phyloP scores from a whole-genome alignment of 2,113 vertebrate species.

The Scalopus aquaticus region DNA sequence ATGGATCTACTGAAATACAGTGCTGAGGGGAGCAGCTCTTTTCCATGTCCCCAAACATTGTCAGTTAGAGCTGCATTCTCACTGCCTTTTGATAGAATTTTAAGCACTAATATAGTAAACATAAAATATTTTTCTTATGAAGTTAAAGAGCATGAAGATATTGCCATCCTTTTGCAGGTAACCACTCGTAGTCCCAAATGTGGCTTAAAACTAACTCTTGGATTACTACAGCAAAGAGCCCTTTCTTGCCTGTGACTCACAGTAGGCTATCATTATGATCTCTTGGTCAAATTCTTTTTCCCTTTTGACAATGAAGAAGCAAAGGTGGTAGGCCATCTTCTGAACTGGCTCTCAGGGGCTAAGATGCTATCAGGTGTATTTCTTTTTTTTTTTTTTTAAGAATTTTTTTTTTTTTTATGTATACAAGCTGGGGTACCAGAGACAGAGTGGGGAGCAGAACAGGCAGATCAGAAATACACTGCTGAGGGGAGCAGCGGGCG shows the following conservation, averaged over 20 bases:
- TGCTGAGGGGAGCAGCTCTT: too few species aligned
- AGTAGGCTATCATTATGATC: background rate
- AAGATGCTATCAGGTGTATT: accelerated
- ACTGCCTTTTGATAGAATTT: background rate
- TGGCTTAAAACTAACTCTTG: background rate
- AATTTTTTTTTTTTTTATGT: too few species aligned
- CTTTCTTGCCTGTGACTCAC: background rate
- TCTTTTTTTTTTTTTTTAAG: too few species aligned
- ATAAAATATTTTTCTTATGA: background rate
- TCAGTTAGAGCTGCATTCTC: background rate
- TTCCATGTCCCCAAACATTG: background rate
- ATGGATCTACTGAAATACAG: too few species aligned
- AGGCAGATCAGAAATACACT: too few species aligned
- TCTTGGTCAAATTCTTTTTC: background rate
- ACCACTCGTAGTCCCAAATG: background rate
- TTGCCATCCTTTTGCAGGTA: background rate
- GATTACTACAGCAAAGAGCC: background rate
- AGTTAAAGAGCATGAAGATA: background rate
- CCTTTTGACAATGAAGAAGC: background rate
- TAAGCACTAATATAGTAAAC: background rate
- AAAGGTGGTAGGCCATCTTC: background rate
- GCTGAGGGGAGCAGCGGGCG: too few species aligned
- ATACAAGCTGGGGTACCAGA: too few species aligned
- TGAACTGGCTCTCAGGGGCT: background rate
- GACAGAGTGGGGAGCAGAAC: too few species aligned